These are phyloP conservation scores for Eurois occulta DNA, from an alignment of 2,888 invertebrate species.

Conservation along the genomic window DNA sequence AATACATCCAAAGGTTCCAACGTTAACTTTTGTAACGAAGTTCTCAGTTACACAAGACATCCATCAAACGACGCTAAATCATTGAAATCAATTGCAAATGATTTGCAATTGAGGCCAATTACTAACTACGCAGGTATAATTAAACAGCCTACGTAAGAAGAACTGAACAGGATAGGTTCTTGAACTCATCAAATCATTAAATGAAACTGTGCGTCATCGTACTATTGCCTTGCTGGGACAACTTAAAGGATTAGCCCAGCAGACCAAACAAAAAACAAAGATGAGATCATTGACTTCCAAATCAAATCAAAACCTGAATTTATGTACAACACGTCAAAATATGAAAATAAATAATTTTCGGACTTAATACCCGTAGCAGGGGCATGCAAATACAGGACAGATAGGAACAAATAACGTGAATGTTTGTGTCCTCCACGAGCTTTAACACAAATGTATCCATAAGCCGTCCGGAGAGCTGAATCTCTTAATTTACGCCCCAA, in stretches of 20 bases:
- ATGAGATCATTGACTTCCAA: constrained; percentile 28
- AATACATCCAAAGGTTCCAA: not conserved
- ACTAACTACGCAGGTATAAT: constrained; percentile 50
- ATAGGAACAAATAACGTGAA: constrained; percentile 74
- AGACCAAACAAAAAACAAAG: constrained; percentile 22
- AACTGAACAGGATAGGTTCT: constrained; percentile 44
- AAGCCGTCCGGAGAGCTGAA: constrained; percentile 85
- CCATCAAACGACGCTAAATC: constrained; percentile 9
- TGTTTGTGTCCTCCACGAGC: constrained; percentile 73
- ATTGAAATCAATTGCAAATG: constrained; percentile 49
- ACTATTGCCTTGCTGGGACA: not conserved
- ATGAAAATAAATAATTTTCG: constrained; percentile 72
- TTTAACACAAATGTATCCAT: constrained; percentile 86
- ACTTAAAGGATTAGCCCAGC: constrained; percentile 22
- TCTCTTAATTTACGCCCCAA: constrained; percentile 91
- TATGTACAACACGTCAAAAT: constrained; percentile 65
- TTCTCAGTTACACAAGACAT: not conserved
- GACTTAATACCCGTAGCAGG: constrained; percentile 71
- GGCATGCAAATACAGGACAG: constrained; percentile 75
- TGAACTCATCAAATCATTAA: constrained; percentile 49
- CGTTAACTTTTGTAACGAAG: not conserved
- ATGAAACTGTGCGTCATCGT: constrained; percentile 39
- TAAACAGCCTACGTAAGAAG: constrained; percentile 36
- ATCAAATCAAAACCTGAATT: constrained; percentile 56
- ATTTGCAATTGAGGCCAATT: constrained; percentile 51